phyloP scores from a whole-genome alignment of 2,888 invertebrate species.

The Desoria tigrina region DNA sequence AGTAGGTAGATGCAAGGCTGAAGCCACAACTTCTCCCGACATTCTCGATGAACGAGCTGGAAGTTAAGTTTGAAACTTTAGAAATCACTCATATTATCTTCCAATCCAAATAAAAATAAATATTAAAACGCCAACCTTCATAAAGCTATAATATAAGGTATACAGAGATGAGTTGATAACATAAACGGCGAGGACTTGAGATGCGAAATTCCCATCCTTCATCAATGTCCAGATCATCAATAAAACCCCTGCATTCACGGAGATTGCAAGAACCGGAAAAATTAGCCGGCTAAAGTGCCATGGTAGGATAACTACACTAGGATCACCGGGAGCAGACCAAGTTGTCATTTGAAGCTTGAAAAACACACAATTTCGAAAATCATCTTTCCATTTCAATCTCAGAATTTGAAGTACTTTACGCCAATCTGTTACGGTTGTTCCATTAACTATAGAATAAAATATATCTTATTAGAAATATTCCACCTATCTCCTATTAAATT shows the following conservation, averaged over 20 bases:
- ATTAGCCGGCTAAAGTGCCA: slow-evolving; percentile 25
- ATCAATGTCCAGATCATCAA: slow-evolving; percentile 34
- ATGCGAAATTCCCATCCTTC: slow-evolving; percentile 58
- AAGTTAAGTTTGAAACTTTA: no score
- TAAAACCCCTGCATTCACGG: slow-evolving; percentile 22
- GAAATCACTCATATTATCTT: no score
- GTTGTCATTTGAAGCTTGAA: slow-evolving; percentile 15
- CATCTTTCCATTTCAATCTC: slow-evolving; percentile 23
- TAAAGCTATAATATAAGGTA: slow-evolving; percentile 60
- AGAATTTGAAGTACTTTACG: slow-evolving; percentile 24
- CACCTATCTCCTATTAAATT: no score
- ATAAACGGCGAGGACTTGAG: slow-evolving; percentile 61
- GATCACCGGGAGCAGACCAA: slow-evolving; percentile 18
- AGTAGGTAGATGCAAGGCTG: slow-evolving; percentile 39
- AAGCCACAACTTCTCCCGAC: slow-evolving; percentile 20
- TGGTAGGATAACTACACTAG: slow-evolving; percentile 21
- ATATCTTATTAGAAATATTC: no score
- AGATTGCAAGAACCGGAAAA: slow-evolving; percentile 24
- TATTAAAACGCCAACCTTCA: no score
- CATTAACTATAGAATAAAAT: slow-evolving; percentile 25
- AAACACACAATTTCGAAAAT: slow-evolving; percentile 13
- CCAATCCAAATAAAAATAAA: no score
- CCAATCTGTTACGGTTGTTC: slow-evolving; percentile 24
- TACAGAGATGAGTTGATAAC: slow-evolving; percentile 61
- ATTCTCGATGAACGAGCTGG: slow-evolving; percentile 33